These are phyloP conservation scores for Araneus ventricosus DNA, from an alignment of 1,140 invertebrate species.

Conservation along the genomic window DNA sequence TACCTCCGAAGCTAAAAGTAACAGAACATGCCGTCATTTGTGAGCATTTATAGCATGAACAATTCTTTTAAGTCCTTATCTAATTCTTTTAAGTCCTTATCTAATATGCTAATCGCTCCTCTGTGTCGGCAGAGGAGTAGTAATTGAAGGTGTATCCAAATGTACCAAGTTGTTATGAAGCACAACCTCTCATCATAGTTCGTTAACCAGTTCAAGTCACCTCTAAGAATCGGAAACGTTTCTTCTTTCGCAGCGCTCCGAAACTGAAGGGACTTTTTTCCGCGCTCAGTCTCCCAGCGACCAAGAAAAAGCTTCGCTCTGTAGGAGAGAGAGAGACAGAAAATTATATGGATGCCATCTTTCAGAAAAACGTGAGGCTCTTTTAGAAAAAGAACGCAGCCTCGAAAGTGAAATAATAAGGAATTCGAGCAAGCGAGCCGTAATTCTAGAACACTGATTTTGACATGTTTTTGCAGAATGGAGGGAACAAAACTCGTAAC, in stretches of 20 bases:
- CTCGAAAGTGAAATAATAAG: too few relatives aligned
- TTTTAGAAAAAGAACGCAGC: too few relatives aligned
- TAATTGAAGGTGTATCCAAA: not conserved
- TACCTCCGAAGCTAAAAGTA: too few relatives aligned
- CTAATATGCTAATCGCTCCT: not conserved
- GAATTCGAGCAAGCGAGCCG: too few relatives aligned
- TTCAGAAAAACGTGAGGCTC: not conserved
- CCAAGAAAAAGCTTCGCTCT: not conserved
- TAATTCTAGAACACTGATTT: too few relatives aligned
- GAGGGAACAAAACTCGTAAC: too few relatives aligned
- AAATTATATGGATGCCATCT: not conserved
- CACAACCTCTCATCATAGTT: not conserved
- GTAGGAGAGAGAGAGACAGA: not conserved
- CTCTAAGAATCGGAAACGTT: not conserved
- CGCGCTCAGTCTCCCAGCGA: not conserved
- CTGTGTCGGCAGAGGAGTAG: too few relatives aligned
- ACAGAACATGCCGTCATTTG: not conserved
- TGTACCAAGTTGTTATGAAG: not conserved
- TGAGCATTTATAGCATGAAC: not conserved
- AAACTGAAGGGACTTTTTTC: not conserved
- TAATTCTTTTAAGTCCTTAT: not conserved
- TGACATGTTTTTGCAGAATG: too few relatives aligned
- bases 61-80: not conserved
- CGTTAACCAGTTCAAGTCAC: not conserved
- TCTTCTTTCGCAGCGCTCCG: not conserved